Percentiles rank a stretch among this genome's conserved stretches.
phyloP scores from a whole-genome alignment of 2,797 vertebrate genomes.

The Helicolenus hilgendorfi region DNA sequence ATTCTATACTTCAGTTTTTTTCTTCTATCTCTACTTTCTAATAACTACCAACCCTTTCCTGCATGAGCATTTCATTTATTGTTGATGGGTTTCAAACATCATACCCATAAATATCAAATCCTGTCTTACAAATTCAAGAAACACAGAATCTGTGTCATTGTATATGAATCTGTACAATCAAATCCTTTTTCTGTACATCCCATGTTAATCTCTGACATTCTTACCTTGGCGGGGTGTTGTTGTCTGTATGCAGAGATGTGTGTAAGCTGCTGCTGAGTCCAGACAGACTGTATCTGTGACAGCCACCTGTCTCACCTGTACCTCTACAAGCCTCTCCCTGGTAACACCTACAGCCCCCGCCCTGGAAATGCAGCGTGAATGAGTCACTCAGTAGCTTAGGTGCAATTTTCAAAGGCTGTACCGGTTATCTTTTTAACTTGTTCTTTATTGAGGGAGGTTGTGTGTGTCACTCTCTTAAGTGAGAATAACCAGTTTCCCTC shows the following conservation, averaged over 20 bases:
- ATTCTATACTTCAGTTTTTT: neutral
- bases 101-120: too few relatives aligned
- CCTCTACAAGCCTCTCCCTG: slow-evolving; percentile 16
- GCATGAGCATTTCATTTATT: neutral
- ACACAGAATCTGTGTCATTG: too few relatives aligned
- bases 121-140: neutral
- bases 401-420: slow-evolving; percentile 13
- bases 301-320: slow-evolving; percentile 58
- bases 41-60: neutral
- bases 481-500: slow-evolving; percentile 62
- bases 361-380: slow-evolving; percentile 27
- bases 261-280: slow-evolving; percentile 45
- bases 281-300: slow-evolving; percentile 15
- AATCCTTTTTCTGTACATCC: neutral
- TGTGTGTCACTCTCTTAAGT: slow-evolving; percentile 1
- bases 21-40: neutral
- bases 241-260: slow-evolving; percentile 10
- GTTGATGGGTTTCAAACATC: neutral
- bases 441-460: slow-evolving; percentile 52
- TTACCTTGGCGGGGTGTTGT: slow-evolving; percentile 62
- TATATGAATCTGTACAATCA: neutral
- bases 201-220: neutral
- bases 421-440: neutral
- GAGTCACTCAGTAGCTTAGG: slow-evolving; percentile 55
- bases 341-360: slow-evolving; percentile 31